Evolutionary conservation across 2,797 vertebrate species (phyloP).

Genomic region (Pygocentrus nattereri): DNA sequence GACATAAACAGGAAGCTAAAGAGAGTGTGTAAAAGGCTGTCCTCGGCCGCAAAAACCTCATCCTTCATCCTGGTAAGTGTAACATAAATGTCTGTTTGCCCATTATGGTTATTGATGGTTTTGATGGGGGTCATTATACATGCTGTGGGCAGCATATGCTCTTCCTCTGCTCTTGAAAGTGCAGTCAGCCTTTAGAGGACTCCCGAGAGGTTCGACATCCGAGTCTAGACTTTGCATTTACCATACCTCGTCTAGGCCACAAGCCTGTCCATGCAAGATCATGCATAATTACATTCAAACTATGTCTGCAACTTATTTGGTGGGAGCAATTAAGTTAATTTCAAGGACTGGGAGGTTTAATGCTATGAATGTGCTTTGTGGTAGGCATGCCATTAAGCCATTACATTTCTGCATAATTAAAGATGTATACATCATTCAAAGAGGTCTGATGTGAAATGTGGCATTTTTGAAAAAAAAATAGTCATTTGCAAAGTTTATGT

Average conservation of each 20-base stretch:
- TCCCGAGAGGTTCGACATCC: constrained; percentile 55
- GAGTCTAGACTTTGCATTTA: constrained; percentile 58
- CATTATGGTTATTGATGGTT: constrained; percentile 82
- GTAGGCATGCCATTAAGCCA: not conserved
- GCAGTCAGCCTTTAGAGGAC: constrained; percentile 63
- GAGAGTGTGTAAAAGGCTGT: constrained; percentile 66
- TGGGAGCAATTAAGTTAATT: constrained; percentile 2
- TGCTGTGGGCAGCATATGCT: constrained; percentile 77
- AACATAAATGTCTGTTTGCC: constrained; percentile 76
- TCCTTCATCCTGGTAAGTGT: constrained; percentile 74
- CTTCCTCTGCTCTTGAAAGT: constrained; percentile 69
- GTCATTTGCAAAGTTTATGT: no score
- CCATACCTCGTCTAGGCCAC: constrained; percentile 49
- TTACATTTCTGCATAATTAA: no score
- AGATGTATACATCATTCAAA: no score
- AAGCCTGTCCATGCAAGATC: constrained; percentile 17
- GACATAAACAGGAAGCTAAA: constrained; percentile 52
- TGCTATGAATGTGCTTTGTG: not conserved
- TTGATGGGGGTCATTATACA: constrained; percentile 77
- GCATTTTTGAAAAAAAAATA: no score
- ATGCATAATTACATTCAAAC: constrained; percentile 36
- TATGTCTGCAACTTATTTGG: constrained; percentile 21
- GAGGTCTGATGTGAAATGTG: no score
- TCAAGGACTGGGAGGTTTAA: not conserved
- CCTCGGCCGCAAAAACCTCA: constrained; percentile 66